Percentiles rank a stretch among this genome's conserved stretches.
Evolutionary conservation across 2,888 invertebrate genomes (phyloP).

Genomic region (Arctia plantaginis): DNA sequence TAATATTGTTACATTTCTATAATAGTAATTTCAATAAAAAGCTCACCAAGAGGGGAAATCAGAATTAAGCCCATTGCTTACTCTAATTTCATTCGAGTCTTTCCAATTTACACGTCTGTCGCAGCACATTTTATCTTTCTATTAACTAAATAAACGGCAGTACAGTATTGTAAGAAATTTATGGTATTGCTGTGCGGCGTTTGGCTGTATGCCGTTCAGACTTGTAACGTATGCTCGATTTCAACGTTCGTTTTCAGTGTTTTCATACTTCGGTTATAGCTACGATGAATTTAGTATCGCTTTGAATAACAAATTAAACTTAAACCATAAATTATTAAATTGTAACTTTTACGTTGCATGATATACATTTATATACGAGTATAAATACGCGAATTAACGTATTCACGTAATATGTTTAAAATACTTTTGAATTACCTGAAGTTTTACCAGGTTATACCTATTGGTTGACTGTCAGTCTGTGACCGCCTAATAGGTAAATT

Average conservation of each 20-base stretch:
- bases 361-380: too few relatives aligned
- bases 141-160: conserved; percentile 49
- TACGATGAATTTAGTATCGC: conserved; percentile 7
- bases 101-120: conserved; percentile 44
- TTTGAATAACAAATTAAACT: not conserved
- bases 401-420: too few relatives aligned
- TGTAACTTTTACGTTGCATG: not conserved
- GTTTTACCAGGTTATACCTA: too few relatives aligned
- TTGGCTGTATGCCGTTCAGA: conserved; percentile 12
- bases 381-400: too few relatives aligned
- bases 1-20: conserved; percentile 59
- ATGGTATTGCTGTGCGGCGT: conserved; percentile 28
- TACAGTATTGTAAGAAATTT: conserved; percentile 43
- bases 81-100: conserved; percentile 62
- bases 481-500: too few relatives aligned
- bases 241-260: conserved; percentile 16
- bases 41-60: conserved; percentile 59
- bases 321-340: not conserved
- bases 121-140: conserved; percentile 45
- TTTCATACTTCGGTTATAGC: conserved; percentile 18
- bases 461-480: too few relatives aligned
- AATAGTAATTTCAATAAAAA: conserved; percentile 60
- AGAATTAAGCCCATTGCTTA: conserved; percentile 64
- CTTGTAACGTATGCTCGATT: conserved; percentile 20
- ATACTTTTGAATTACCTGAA: too few relatives aligned